Evolutionary conservation across 2,797 vertebrate genomes (phyloP), one percentile per base, ranked within the genome.

Genomic region (Podarcis siculus): DNA sequence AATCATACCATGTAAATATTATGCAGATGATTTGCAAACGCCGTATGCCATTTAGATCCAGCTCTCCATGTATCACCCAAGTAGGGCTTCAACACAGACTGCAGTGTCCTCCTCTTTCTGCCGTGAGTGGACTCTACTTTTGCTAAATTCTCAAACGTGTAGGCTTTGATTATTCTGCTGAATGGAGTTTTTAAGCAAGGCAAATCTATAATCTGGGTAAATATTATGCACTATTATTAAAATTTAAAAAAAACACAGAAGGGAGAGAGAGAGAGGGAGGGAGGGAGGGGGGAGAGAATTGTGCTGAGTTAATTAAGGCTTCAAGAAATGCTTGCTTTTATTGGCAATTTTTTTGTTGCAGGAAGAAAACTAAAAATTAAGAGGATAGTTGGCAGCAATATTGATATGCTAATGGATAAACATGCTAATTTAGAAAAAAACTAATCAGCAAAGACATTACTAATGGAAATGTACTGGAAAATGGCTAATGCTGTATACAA

Each of bases 291-390:
- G 91, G 95, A 96, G 96, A 97, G 97, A 97, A 98, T 98, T 97
- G 95, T 96, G 93, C 92, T 97, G 97, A 98, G 98, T 98, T 98
- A 99, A 99, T 99, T 99, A 99, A 98, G 96, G 97, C 97, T 98
- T 98, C 98, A 98, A 98, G 98, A 98, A 96, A 96, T 95, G 97
- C 95, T 95, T 95, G 96, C 95, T 98, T 98, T 98, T 98, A 98
- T 98, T 99, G 98, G 98, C 98, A 98, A 94, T 96, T 97, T 98
- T 96, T 95, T 95, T 94, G 90, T 94, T 98, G 97, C 98, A 98
- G 97, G 96, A 97, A 97, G 96, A 96, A 97, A 97, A 98, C 97
- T 98, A 98, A 98, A 98, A 98, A 98, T 98, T 98, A 98, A 98
- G 97, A 98, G 97, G 98, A 97, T 96, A 97, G 96, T 98, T 99